Conservation (phyloP, 2,113 vertebrate species). For the Chascanopsetta lugubris region DNA sequence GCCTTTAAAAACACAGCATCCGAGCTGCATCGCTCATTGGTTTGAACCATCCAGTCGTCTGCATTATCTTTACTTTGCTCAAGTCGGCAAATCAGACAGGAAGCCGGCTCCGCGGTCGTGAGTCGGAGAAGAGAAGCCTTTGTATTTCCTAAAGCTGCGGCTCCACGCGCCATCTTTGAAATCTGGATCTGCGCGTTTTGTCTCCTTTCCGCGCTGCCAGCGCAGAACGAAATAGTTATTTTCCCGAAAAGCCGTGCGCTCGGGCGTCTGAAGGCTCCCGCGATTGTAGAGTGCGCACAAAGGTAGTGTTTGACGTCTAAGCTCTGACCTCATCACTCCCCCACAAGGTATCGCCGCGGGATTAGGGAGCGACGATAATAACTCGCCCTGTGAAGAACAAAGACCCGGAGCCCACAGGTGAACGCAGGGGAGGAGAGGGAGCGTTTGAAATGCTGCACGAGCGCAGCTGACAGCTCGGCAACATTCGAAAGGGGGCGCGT, state of each 20-base stretch:
- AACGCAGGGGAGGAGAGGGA: neutral
- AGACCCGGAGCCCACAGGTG: neutral
- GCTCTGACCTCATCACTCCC: neutral
- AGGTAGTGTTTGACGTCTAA: neutral
- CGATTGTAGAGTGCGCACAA: neutral
- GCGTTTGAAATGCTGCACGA: neutral
- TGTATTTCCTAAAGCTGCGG: neutral
- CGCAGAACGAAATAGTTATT: neutral
- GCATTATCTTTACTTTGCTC: no score
- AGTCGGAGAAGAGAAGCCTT: neutral
- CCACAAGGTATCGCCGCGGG: neutral
- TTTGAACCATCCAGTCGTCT: no score
- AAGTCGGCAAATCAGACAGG: no score
- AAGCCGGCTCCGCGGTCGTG: no score
- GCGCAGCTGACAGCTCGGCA: neutral
- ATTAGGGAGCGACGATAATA: neutral
- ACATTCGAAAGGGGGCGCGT: neutral
- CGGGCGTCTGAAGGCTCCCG: neutral
- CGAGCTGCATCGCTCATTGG: no score
- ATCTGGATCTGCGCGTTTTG: neutral
- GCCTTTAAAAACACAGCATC: no score
- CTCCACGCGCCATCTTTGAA: no score
- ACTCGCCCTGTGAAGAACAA: neutral
- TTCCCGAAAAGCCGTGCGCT: no score
- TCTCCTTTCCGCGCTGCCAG: neutral